Percentiles rank a stretch among this genome's conserved stretches.
Evolutionary conservation across 2,113 vertebrate genomes (phyloP).

Genomic region (Eudorcas thomsonii): DNA sequence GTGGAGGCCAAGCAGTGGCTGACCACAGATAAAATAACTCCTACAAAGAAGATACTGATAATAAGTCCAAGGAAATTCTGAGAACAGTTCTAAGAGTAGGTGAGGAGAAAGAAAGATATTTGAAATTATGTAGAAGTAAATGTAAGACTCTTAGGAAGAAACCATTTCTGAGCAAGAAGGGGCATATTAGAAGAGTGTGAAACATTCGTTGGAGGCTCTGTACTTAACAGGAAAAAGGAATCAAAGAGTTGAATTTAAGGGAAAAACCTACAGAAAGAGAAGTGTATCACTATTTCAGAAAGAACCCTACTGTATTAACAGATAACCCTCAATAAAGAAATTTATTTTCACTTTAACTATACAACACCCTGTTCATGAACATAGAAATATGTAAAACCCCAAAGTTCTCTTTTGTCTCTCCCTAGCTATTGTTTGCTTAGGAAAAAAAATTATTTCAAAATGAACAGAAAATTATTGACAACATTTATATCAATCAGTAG

Average conservation of each 20-base stretch:
- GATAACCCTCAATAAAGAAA: background rate
- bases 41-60: background rate
- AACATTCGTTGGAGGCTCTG: background rate
- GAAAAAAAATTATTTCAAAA: background rate
- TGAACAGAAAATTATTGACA: background rate
- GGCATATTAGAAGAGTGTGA: background rate
- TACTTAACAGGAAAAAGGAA: background rate
- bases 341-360: background rate
- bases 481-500: background rate
- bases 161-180: background rate
- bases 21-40: background rate
- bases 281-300: background rate
- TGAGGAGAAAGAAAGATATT: background rate
- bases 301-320: background rate
- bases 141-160: background rate
- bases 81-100: background rate
- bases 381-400: background rate
- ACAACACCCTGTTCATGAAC: background rate
- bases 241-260: background rate
- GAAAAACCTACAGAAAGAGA: background rate
- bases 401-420: background rate
- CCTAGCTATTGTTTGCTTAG: background rate
- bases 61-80: background rate
- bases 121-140: background rate
- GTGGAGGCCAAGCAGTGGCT: background rate